A percentile compares a stretch with the other conserved stretches of the same genome.
These are phyloP conservation scores for Rhinichthys osculus DNA, from an alignment of 2,797 vertebrate genomes.

Conservation along the genomic window DNA sequence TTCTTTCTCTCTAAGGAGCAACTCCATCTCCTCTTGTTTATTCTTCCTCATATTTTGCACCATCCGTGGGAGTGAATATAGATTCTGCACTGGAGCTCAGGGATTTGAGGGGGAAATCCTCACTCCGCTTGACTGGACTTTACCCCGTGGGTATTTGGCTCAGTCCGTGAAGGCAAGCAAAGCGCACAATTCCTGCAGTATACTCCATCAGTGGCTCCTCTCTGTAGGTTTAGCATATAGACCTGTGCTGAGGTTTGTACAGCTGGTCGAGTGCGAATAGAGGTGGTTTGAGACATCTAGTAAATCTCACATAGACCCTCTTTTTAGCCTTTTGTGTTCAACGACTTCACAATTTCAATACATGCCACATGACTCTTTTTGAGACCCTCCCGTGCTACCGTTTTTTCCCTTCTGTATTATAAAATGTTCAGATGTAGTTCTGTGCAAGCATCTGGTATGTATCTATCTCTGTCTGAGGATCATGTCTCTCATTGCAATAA, in stretches of 20 bases:
- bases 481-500: constrained; percentile 31
- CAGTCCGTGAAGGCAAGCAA: constrained; percentile 17
- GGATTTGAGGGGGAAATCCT: constrained; percentile 41
- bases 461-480: background rate
- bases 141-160: constrained; percentile 26
- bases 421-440: constrained; percentile 6
- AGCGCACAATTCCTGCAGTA: constrained; percentile 25
- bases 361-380: background rate
- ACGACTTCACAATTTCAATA: constrained; percentile 9
- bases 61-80: constrained; percentile 24
- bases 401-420: constrained; percentile 11
- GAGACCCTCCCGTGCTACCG: background rate
- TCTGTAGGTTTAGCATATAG: background rate
- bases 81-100: constrained; percentile 4
- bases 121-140: constrained; percentile 24
- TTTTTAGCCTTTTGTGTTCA: background rate
- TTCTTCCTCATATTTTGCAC: constrained; percentile 6
- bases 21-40: constrained; percentile 20
- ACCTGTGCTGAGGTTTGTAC: constrained; percentile 4
- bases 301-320: background rate
- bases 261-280: background rate
- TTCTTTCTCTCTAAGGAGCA: constrained; percentile 21
- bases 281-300: background rate
- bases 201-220: constrained; percentile 11
- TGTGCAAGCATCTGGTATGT: background rate